These are phyloP conservation scores for Mungos mungo DNA, from an alignment of 2,113 vertebrate species.

Conservation along the genomic window DNA sequence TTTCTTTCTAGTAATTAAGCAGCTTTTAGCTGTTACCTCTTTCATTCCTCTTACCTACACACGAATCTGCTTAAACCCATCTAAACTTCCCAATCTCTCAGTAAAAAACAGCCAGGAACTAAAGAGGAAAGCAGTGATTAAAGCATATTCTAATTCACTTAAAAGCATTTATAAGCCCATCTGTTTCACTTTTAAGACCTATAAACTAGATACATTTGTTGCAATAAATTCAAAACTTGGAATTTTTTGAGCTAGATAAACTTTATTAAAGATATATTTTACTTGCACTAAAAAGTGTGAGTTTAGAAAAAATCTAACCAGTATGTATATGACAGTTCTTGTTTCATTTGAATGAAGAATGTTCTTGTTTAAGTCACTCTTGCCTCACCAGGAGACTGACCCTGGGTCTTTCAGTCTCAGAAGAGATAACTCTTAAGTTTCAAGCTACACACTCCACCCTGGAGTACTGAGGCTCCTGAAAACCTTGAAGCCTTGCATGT, in stretches of 20 bases:
- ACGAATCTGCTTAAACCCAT: background rate
- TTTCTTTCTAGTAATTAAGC: background rate
- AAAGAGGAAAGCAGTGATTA: background rate
- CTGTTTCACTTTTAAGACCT: slow-evolving; percentile 13
- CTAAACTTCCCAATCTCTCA: background rate
- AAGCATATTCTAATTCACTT: background rate
- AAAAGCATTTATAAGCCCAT: background rate
- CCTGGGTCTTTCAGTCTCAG: background rate
- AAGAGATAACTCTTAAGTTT: background rate
- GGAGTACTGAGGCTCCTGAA: background rate
- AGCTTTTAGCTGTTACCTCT: background rate
- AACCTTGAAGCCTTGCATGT: background rate
- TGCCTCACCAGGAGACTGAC: background rate
- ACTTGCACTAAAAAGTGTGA: background rate
- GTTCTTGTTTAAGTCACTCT: background rate
- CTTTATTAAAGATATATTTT: background rate
- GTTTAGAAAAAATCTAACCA: background rate
- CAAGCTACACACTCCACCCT: background rate
- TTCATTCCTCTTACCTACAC: background rate
- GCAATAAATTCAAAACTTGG: background rate
- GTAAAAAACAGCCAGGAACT: background rate
- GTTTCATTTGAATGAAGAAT: background rate
- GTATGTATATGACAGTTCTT: background rate
- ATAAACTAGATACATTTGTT: background rate
- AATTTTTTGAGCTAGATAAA: background rate